Evolutionary conservation across 2,888 invertebrate genomes (phyloP).

Genomic region (Linnaemya vulpina): DNA sequence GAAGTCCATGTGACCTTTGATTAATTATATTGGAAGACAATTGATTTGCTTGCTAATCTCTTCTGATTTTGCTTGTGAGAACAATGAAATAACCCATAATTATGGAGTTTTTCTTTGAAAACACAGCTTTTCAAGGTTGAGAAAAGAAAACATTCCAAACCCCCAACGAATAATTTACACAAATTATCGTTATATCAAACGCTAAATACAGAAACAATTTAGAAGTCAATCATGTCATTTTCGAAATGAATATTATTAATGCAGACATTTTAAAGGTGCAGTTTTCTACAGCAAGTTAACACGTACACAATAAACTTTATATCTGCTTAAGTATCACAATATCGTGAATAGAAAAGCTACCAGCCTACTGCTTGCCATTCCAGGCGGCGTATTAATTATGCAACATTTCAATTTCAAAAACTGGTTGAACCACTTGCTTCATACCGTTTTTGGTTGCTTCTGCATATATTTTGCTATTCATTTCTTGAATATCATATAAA

Average conservation of each 20-base stretch:
- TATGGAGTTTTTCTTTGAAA: conserved; percentile 27
- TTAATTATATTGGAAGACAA: neutral
- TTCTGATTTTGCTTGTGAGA: conserved; percentile 25
- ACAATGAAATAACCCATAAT: conserved; percentile 45
- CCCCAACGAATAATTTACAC: conserved; percentile 18
- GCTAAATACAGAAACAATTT: conserved; percentile 3
- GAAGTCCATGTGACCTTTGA: conserved; percentile 18
- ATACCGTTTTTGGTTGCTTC: neutral
- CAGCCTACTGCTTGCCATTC: neutral
- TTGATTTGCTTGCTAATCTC: conserved; percentile 26
- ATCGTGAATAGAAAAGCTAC: conserved; percentile 28
- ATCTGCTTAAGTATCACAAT: conserved; percentile 53
- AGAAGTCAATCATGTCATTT: neutral
- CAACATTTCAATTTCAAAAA: conserved; percentile 41
- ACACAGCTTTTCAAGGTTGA: conserved; percentile 68
- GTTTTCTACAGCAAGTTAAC: neutral
- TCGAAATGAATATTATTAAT: neutral
- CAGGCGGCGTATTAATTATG: conserved; percentile 34
- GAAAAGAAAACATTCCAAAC: conserved; percentile 39
- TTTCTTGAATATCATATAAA: conserved; percentile 33
- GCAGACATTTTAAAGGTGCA: conserved; percentile 33
- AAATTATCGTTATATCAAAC: conserved; percentile 2
- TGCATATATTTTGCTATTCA: neutral
- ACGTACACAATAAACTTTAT: neutral
- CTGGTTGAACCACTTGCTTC: conserved; percentile 62